Conservation (phyloP, 2,113 vertebrate species). For the Corythoichthys haematopterus region DNA sequence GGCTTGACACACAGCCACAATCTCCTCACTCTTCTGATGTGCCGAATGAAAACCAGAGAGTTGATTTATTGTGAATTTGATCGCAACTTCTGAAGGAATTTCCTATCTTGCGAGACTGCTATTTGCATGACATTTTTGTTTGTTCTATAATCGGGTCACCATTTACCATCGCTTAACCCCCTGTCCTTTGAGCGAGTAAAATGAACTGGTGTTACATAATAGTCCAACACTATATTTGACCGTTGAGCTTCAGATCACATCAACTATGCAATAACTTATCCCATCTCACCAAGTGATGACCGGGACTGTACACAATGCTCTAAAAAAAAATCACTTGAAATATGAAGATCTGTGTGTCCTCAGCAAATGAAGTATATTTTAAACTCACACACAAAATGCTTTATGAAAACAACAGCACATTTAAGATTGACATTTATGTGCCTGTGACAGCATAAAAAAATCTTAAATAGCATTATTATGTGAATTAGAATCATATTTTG, state of each 20-base stretch:
- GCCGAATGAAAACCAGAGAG: neutral
- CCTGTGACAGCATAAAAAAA: too few relatives aligned
- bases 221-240: slow-evolving; percentile 46
- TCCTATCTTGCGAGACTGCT: neutral
- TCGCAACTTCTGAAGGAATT: neutral
- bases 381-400: neutral
- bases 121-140: slow-evolving; percentile 12
- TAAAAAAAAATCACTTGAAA: neutral
- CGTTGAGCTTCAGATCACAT: slow-evolving; percentile 38
- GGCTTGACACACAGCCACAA: neutral
- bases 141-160: neutral
- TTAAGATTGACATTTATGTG: too few relatives aligned
- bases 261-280: slow-evolving; percentile 20
- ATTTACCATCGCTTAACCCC: neutral
- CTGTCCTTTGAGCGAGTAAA: slow-evolving; percentile 19
- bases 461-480: too few relatives aligned
- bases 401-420: neutral
- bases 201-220: slow-evolving; percentile 41
- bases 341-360: neutral
- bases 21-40: neutral
- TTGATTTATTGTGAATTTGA: slow-evolving; percentile 2
- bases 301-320: neutral
- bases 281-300: neutral
- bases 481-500: too few relatives aligned
- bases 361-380: neutral